Evolutionary conservation across 2,797 vertebrate species (phyloP), one percentile per base, ranked within the genome.

Genomic region (Podarcis siculus): DNA sequence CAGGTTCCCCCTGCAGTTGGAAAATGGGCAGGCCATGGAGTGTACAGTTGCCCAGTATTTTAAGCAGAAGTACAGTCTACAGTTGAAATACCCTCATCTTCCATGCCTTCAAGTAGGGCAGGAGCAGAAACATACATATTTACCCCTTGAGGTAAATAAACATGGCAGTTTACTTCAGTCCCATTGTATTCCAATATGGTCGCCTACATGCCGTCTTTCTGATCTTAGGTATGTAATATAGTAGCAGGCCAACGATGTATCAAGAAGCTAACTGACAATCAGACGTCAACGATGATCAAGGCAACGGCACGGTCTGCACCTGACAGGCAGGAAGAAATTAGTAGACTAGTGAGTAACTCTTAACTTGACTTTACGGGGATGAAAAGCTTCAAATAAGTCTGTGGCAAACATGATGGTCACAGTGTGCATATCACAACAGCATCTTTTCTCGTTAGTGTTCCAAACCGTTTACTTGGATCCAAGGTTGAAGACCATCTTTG

Each of bases 1-100:
- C 95, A 99, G 99, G 95, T 99, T 99, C 95, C 99, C 99, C 86
- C 95, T 99, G 94, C 99, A 99, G 97, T 96, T 99, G 86, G 99
- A 99, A 97, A 99, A 99, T 49, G 99, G 99, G 89, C 99, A 99
- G 95, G 98, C 99, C 86, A 99, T 99, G 98, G 99, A 99, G 97
- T 99, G 99, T 94, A 99, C 99, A 55, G 99, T 99, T 90, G 98
- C 99, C 89, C 99, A 99, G 93, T 99, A 99, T 95, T 99, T 99
- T 96, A 99, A 99, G 94, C 99, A 99, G 95, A 99, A 99, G 93
- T 99, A 99, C 96, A 99, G 98, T 91, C 97, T 99, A 91, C 99
- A 99, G 95, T 97, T 99, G 89, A 99, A 99, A 95, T 99, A 99
- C 89, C 98, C 99, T 37, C 99, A 99, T 89, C 97, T 99, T 94